Evolutionary conservation across 2,888 invertebrate species (phyloP), one percentile per base, ranked within the genome.

Genomic region (Cerastoderma edule): DNA sequence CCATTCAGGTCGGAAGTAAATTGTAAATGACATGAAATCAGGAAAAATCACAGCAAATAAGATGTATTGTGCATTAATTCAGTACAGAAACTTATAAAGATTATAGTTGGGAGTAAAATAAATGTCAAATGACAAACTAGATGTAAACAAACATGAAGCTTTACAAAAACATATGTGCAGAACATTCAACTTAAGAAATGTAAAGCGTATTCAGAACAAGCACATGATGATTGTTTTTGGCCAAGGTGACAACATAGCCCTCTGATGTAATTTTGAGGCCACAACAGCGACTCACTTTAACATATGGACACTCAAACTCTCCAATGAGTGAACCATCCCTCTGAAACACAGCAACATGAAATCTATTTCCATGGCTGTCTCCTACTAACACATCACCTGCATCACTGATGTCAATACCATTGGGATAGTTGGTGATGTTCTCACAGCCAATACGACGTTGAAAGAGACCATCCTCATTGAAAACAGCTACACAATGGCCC

Each of bases 221-320:
- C 91, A 99, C 98, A 94, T 98, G 98, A 94, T 99, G 98, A 94
- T 99, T 99, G 95, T 98, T 99, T 95, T 99, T 99, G 93, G 98
- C 98, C 94, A 99, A 94, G 85, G 98, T 93, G 67, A 93, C 93
- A 89, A 98, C 96, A 93, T 97, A 98, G 87, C 98, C 98, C 93
- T 98, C 98, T 27, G 97, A 97, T 73, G 98, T 98, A 91, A 99
- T 98, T 94, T 98, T 98, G 92, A 99, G 94, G 83, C 98, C 98
- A 93, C 98, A 99, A 95, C 98, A 99, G 91, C 98, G 97, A 85
- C 98, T 98, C 91, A 98, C 98, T 95, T 99, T 98, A 77, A 98
- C 98, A 92, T 98, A 97, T 67, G 98, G 98, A 93, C 98, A 99
- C 93, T 98, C 98, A 93, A 98, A 98, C 93, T 98, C 98, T 33